phyloP scores from a whole-genome alignment of 64 coral and sea anemone species.

The Astreopora myriophthalma region DNA sequence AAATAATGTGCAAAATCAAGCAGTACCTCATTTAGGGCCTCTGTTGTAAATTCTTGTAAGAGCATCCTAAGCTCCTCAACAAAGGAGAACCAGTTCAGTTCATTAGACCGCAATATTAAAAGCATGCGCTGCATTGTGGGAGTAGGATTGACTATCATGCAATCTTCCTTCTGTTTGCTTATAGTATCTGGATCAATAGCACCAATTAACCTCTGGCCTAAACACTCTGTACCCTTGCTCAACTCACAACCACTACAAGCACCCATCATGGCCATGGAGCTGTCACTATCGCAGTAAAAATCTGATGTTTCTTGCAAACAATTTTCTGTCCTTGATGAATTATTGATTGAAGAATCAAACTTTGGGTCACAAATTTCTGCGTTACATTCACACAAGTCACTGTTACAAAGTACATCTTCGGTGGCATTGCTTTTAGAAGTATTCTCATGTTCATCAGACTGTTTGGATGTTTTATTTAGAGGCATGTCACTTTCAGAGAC shows the following conservation, averaged over 20 bases:
- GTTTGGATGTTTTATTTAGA: neutral
- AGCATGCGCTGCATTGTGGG: neutral
- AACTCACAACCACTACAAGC: neutral
- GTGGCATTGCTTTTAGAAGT: neutral
- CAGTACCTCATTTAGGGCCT: conserved; percentile 28
- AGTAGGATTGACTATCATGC: neutral
- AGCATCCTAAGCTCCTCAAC: conserved; percentile 7
- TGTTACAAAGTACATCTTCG: neutral
- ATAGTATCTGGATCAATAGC: neutral
- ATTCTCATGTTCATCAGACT: neutral
- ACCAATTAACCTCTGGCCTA: neutral
- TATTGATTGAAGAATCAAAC: too few relatives aligned
- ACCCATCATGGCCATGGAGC: neutral
- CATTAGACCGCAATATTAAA: conserved; percentile 12
- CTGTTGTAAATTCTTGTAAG: conserved; percentile 3
- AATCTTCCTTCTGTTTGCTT: neutral
- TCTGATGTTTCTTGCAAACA: too few relatives aligned
- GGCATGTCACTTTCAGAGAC: neutral
- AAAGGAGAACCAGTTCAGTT: conserved; percentile 71
- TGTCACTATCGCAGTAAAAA: neutral
- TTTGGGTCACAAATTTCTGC: too few relatives aligned
- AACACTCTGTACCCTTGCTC: neutral
- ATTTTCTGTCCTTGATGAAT: too few relatives aligned
- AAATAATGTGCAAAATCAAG: conserved; percentile 52
- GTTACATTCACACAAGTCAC: too few relatives aligned